phyloP scores from a whole-genome alignment of 1,140 invertebrate genomes.

The Ectropis grisescens region DNA sequence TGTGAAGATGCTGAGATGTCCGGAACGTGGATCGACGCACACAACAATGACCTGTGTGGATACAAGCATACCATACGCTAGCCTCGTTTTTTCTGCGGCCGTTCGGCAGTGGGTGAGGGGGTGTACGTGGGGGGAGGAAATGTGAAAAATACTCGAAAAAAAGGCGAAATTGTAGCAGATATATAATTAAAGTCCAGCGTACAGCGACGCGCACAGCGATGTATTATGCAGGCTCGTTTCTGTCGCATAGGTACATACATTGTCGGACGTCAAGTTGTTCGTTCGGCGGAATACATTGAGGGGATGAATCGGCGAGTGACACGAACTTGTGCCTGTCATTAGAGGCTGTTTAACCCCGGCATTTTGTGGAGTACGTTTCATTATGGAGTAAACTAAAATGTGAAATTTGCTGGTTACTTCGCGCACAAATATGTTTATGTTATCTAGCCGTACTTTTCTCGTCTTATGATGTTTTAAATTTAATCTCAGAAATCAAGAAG shows the following conservation, averaged over 20 bases:
- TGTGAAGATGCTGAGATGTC: slow-evolving; percentile 2
- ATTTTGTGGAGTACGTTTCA: no score
- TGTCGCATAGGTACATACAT: slow-evolving; percentile 32
- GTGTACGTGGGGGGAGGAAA: slow-evolving; percentile 44
- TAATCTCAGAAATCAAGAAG: no score
- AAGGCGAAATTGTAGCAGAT: slow-evolving; percentile 69
- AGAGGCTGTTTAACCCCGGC: no score
- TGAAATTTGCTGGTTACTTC: no score
- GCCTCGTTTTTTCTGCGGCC: slow-evolving; percentile 43
- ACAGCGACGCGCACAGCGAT: slow-evolving; percentile 55
- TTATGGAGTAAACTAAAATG: no score
- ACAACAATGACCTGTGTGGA: slow-evolving; percentile 8
- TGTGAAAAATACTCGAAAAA: slow-evolving; percentile 70
- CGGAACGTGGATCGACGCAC: no score
- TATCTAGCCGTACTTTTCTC: no score
- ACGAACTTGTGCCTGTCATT: no score
- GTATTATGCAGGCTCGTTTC: slow-evolving; percentile 59
- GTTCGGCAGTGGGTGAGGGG: slow-evolving; percentile 34
- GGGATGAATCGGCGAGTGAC: slow-evolving; percentile 8
- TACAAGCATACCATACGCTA: slow-evolving; percentile 45
- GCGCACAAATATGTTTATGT: no score
- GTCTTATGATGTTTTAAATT: no score
- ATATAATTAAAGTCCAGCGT: slow-evolving; percentile 68
- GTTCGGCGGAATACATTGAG: slow-evolving; percentile 10
- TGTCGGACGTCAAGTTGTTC: neutral